These are phyloP conservation scores for Danio choprae DNA, from an alignment of 2,797 vertebrate species.

Conservation along the genomic window DNA sequence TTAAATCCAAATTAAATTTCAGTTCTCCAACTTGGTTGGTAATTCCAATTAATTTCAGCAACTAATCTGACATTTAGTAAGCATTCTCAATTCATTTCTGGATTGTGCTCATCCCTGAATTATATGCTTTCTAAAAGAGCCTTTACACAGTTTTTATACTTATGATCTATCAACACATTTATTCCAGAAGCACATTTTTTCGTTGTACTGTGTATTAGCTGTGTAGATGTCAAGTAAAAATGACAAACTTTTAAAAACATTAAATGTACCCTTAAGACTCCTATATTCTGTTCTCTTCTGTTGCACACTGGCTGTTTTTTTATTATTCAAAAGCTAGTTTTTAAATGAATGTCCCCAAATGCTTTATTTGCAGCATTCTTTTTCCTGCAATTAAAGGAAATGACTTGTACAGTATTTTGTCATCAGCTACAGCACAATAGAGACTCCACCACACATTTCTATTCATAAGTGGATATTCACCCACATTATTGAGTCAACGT, in stretches of 20 bases:
- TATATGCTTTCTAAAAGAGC: not conserved
- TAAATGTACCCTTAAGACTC: not conserved
- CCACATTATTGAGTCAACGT: conserved; percentile 37
- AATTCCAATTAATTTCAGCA: not conserved
- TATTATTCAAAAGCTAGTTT: not conserved
- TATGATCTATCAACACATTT: not conserved
- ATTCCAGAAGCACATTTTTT: not conserved
- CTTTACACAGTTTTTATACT: not conserved
- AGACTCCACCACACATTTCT: conserved; percentile 19
- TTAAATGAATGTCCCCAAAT: not conserved
- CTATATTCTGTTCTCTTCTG: not conserved
- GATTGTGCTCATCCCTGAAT: not conserved
- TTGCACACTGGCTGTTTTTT: not conserved
- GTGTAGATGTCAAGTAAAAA: not conserved
- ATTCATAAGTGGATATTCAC: conserved; percentile 48
- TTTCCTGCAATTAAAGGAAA: conserved; percentile 11
- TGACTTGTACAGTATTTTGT: conserved; percentile 3
- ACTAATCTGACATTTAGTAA: not conserved
- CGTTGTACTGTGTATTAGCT: not conserved
- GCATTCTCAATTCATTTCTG: not conserved
- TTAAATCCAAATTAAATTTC: not conserved
- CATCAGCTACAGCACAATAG: conserved; percentile 8
- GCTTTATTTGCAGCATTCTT: not conserved
- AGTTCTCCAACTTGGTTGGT: not conserved
- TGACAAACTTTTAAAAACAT: not conserved